Evolutionary conservation across 2,797 vertebrate genomes (phyloP).

Genomic region (Anguilla anguilla): DNA sequence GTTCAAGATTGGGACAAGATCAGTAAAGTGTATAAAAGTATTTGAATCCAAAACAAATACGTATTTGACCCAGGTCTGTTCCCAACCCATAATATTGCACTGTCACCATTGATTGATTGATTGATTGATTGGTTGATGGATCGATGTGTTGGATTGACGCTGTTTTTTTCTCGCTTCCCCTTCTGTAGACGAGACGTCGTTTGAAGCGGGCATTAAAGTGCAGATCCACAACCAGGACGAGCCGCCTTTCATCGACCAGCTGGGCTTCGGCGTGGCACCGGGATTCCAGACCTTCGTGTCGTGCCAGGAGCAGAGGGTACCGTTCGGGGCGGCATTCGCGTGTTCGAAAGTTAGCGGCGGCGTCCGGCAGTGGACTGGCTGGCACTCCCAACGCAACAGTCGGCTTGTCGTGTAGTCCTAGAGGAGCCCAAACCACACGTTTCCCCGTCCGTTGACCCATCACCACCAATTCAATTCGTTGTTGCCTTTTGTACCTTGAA

Average conservation of each 20-base stretch:
- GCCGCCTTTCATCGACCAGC: conserved; percentile 96
- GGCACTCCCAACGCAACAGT: background rate
- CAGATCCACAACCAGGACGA: conserved; percentile 98
- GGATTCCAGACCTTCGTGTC: conserved; percentile 99
- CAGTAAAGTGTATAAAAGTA: no score
- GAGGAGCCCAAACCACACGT: background rate
- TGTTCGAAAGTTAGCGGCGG: background rate
- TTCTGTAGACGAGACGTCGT: conserved; percentile 90
- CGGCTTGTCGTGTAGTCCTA: no score
- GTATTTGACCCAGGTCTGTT: no score
- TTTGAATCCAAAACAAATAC: no score
- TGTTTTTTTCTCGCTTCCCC: conserved; percentile 39
- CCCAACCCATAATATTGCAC: no score
- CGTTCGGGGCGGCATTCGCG: conserved; percentile 32
- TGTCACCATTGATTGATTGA: background rate
- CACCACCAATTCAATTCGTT: background rate
- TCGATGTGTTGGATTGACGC: no score
- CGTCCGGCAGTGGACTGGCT: background rate
- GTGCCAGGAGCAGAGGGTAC: conserved; percentile 97
- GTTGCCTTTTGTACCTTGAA: background rate
- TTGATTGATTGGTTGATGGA: background rate
- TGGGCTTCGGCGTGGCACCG: conserved; percentile 95
- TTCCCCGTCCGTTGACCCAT: no score
- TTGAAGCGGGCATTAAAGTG: conserved; percentile 97
- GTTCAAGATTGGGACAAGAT: no score